These are phyloP conservation scores for Acanthoscelides obtectus DNA, from an alignment of 2,888 invertebrate genomes.

Conservation along the genomic window DNA sequence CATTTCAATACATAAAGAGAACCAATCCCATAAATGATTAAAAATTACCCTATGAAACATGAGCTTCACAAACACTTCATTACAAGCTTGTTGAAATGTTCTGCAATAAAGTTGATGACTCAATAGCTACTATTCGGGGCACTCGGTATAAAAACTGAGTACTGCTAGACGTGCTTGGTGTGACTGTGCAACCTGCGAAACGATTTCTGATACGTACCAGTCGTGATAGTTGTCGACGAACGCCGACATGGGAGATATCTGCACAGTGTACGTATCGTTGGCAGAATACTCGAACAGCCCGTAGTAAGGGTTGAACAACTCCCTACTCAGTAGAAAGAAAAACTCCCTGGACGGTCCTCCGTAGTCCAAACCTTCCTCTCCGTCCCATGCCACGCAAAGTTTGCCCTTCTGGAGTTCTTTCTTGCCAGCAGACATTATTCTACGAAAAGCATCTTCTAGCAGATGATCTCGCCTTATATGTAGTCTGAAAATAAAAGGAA, in stretches of 20 bases:
- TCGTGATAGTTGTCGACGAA: slow-evolving; percentile 96
- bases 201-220: slow-evolving; percentile 73
- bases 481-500: slow-evolving; percentile 55
- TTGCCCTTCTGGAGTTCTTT: slow-evolving; percentile 94
- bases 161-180: too few species aligned
- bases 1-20: too few species aligned
- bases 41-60: too few species aligned
- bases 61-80: too few species aligned
- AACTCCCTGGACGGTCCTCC: slow-evolving; percentile 97
- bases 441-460: slow-evolving; percentile 91
- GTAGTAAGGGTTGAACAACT: slow-evolving; percentile 97
- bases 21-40: too few species aligned
- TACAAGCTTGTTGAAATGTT: not conserved
- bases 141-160: too few species aligned
- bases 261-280: slow-evolving; percentile 95
- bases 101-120: too few species aligned
- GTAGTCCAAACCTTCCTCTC: slow-evolving; percentile 96
- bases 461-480: slow-evolving; percentile 90
- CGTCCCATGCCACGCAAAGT: slow-evolving; percentile 88
- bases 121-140: too few species aligned
- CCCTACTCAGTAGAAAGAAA: slow-evolving; percentile 94
- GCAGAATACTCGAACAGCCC: slow-evolving; percentile 98
- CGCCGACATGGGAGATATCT: slow-evolving; percentile 91
- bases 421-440: slow-evolving; percentile 94
- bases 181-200: too few species aligned